These are phyloP conservation scores for Erebia palarica DNA, from an alignment of 2,888 invertebrate genomes.

Conservation along the genomic window DNA sequence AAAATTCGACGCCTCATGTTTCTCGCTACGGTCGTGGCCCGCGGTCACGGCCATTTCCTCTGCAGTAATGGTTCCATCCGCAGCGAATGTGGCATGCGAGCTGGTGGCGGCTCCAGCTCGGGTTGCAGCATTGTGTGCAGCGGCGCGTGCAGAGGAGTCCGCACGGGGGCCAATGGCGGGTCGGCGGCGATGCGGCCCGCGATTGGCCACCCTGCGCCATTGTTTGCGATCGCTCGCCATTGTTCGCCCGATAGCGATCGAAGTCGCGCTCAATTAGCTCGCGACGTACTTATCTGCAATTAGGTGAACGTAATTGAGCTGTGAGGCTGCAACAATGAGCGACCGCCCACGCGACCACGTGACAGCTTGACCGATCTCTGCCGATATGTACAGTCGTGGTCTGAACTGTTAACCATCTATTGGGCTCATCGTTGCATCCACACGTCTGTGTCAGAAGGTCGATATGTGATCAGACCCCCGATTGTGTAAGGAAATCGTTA, in stretches of 20 bases:
- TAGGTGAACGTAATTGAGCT: background rate
- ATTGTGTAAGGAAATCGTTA: no score
- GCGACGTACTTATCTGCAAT: background rate
- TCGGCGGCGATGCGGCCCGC: constrained; percentile 14
- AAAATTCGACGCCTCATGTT: background rate
- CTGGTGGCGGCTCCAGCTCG: constrained; percentile 42
- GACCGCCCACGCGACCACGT: background rate
- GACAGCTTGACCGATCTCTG: background rate
- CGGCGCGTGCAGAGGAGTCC: constrained; percentile 24
- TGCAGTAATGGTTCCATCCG: constrained; percentile 44
- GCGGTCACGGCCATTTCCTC: background rate
- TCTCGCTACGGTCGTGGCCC: background rate
- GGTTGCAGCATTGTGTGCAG: constrained; percentile 56
- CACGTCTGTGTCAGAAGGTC: no score
- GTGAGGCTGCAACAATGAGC: background rate
- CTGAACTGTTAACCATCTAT: no score
- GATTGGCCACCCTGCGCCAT: background rate
- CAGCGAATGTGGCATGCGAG: constrained; percentile 53
- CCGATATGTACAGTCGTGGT: background rate
- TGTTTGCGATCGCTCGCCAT: background rate
- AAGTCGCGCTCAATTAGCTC: constrained; percentile 4
- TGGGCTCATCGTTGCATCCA: no score
- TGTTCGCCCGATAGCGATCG: constrained; percentile 4
- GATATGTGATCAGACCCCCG: no score
- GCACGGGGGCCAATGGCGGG: no score